Base-by-base conservation (phyloP, 1,140 invertebrate genomes). In the Araneus ventricosus region DNA sequence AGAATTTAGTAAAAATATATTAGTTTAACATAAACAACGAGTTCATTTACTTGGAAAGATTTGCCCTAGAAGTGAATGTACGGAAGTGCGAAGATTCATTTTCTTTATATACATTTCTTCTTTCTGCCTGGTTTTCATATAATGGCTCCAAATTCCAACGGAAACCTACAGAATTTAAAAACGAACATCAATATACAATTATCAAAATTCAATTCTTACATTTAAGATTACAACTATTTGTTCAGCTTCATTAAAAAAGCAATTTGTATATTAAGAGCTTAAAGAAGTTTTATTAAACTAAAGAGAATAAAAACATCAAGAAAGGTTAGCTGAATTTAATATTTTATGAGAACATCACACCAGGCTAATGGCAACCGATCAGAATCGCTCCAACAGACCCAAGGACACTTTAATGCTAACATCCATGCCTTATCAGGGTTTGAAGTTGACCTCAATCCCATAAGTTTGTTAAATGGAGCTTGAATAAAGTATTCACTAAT, bases 61-160 rank as follows among this genome's bases (percentile, higher is more conserved):
- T 95, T 97, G 97, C 95, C 97, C 97, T 87, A 98, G 97, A 94
- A 96, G 96, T 79, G 97, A 95, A 95, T 97, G 97, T 5, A 99
- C 95, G 95, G 97, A 97, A 94, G 97, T 97, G 97, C 98, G 98
- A 1, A 98, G 95, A 89, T 96, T 96, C 96, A 99, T 97, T 96
- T 99, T 99, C 52, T 97, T 96, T 94, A 96, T 96, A 95, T 97
- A 98, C 27, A 97, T 97, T 79, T 96, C 96, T 94, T 97, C 97
- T n/a, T 97, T 97, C 95, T 99, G 98, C 94, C 98, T 97, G 94
- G 97, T 97, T 20, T 95, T 95, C 27, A 97, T 95, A 95, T 97
- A 98, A 94, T 97, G 97, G 89, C 97, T 96, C 97, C 97, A 98
- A 22, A 98, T 97, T 90, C 97, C 96, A 94, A 96, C 95, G 24